phyloP scores from a whole-genome alignment of 2,113 vertebrate species.

The Cervus canadensis region DNA sequence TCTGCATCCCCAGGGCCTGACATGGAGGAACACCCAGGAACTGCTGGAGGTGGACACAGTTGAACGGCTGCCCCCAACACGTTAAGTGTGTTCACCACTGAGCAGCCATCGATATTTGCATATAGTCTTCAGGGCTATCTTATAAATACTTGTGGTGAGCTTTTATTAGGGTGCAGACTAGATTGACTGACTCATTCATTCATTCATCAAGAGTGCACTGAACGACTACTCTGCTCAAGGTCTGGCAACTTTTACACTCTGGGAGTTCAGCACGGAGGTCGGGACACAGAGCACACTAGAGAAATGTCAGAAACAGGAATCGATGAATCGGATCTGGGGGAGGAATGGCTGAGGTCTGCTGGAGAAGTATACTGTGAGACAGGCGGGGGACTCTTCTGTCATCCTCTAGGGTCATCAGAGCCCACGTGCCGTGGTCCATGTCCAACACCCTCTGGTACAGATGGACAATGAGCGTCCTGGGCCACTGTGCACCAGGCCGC shows the following conservation, averaged over 20 bases:
- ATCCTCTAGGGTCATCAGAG: neutral
- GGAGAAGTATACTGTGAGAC: neutral
- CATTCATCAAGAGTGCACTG: neutral
- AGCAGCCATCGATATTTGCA: neutral
- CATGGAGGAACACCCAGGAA: neutral
- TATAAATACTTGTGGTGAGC: neutral
- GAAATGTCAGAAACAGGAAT: neutral
- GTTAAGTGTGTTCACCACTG: neutral
- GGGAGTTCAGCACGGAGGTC: rapidly evolving
- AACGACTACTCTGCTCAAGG: neutral
- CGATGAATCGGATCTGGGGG: neutral
- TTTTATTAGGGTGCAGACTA: neutral
- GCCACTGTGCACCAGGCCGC: neutral
- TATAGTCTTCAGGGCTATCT: neutral
- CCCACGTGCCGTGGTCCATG: rapidly evolving
- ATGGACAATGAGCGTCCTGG: neutral
- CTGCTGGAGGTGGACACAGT: neutral
- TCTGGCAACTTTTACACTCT: neutral
- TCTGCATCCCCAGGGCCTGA: neutral
- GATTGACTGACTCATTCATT: neutral
- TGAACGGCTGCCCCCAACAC: neutral
- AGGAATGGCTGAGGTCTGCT: neutral
- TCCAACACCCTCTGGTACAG: no score
- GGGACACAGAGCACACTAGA: no score
- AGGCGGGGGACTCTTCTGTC: neutral